These are phyloP conservation scores for Sander vitreus DNA, from an alignment of 2,113 vertebrate species.

Conservation along the genomic window DNA sequence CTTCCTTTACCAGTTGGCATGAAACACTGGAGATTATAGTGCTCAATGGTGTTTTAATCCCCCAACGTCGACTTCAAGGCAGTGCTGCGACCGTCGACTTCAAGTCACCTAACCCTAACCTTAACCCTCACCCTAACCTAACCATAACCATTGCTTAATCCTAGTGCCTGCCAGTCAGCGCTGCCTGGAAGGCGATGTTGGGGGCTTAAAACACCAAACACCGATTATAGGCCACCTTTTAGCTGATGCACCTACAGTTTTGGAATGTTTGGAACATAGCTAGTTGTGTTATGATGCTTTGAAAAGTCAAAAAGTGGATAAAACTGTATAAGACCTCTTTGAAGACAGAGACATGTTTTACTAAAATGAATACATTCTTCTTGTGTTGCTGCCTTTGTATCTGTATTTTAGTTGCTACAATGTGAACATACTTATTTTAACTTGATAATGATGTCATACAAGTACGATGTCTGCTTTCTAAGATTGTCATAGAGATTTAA, in stretches of 20 bases:
- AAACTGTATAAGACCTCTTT: background rate
- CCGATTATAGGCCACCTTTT: background rate
- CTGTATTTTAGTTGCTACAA: background rate
- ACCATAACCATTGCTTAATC: too few species aligned
- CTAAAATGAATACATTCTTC: background rate
- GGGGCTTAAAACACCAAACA: too few species aligned
- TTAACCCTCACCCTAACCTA: too few species aligned
- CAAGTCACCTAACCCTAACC: too few species aligned
- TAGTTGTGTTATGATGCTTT: background rate
- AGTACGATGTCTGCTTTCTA: background rate
- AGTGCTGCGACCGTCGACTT: too few species aligned
- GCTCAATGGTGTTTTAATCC: too few species aligned
- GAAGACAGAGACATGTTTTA: background rate
- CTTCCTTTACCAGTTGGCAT: background rate
- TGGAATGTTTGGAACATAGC: background rate
- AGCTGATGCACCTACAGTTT: background rate
- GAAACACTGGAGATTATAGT: background rate
- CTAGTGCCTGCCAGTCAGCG: too few species aligned
- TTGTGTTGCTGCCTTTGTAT: background rate
- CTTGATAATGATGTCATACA: background rate
- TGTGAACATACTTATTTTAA: background rate
- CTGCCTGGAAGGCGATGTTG: too few species aligned
- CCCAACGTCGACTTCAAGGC: too few species aligned
- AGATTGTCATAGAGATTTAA: background rate
- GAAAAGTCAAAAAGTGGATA: background rate